Conservation (phyloP, 2,888 invertebrate genomes). For the Gryllus longicercus region DNA sequence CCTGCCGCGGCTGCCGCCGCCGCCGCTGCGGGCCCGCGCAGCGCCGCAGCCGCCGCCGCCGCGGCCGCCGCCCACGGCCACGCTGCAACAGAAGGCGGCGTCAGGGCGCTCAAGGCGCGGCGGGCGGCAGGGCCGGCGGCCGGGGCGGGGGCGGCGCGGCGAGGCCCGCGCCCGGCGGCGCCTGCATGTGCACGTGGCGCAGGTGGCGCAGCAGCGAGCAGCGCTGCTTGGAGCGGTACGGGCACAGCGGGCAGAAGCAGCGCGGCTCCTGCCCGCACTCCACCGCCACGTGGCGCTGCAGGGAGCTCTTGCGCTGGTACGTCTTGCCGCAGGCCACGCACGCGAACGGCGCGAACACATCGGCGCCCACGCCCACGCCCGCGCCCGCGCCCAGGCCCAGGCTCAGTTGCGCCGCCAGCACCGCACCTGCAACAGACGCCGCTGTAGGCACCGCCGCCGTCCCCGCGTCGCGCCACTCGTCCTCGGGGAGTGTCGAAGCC, state of each 20-base stretch:
- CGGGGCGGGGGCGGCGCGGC: not conserved
- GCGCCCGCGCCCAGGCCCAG: conserved; percentile 24
- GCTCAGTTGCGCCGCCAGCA: conserved; percentile 51
- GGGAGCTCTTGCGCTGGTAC: conserved; percentile 70
- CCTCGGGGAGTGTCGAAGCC: too few species aligned
- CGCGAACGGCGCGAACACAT: not conserved
- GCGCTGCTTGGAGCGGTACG: conserved; percentile 42
- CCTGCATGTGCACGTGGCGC: not conserved
- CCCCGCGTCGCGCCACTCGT: not conserved
- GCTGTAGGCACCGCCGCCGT: not conserved
- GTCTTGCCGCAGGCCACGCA: conserved; percentile 58
- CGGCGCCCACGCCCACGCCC: conserved; percentile 54
- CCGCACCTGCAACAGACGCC: conserved; percentile 18
- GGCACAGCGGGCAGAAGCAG: conserved; percentile 55
- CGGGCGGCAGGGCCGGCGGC: not conserved
- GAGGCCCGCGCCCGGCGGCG: not conserved
- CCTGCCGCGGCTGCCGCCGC: not conserved
- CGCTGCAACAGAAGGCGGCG: conserved; percentile 5
- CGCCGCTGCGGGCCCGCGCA: not conserved
- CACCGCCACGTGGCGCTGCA: conserved; percentile 62
- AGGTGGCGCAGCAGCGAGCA: conserved; percentile 17
- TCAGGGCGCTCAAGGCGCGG: not conserved
- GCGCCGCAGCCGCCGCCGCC: too few species aligned
- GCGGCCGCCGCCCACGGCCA: too few species aligned
- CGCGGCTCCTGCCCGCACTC: conserved; percentile 59